A percentile compares a stretch with the other conserved stretches of the same genome.
These are phyloP conservation scores for Arizona elegans DNA, from an alignment of 2,113 vertebrate species.

Conservation along the genomic window DNA sequence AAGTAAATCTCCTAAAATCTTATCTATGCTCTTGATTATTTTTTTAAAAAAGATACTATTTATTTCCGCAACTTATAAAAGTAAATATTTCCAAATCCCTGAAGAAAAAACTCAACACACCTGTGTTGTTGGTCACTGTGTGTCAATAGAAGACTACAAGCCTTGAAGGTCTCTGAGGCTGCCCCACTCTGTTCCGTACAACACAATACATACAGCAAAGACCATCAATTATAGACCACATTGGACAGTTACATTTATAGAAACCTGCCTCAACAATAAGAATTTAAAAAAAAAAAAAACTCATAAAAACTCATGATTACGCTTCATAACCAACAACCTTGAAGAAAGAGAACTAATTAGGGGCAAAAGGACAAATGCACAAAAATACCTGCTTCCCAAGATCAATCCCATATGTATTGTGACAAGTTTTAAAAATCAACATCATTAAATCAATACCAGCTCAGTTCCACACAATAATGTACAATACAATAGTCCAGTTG, in stretches of 20 bases:
- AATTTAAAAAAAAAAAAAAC: background rate
- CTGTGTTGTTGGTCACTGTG: too few relatives aligned
- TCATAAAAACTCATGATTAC: background rate
- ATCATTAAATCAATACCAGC: constrained; percentile 55
- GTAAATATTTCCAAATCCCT: background rate
- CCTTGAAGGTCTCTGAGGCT: background rate
- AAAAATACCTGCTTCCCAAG: constrained; percentile 40
- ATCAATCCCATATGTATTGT: background rate
- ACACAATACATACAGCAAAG: background rate
- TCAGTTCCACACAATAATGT: constrained; percentile 22
- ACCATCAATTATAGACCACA: background rate
- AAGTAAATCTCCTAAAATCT: background rate
- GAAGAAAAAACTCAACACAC: background rate
- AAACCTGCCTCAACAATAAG: background rate
- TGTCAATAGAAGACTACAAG: background rate
- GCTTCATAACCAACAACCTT: background rate
- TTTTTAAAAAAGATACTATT: background rate
- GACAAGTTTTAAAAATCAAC: background rate
- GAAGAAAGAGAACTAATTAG: background rate
- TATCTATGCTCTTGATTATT: constrained; percentile 23
- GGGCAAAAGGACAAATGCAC: background rate
- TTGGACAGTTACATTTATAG: background rate
- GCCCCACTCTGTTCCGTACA: background rate
- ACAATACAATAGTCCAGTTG: constrained; percentile 12
- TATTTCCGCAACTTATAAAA: background rate